Percentiles rank a stretch among this genome's conserved stretches.
Evolutionary conservation across 2,888 invertebrate genomes (phyloP).

Genomic region (Nasonia oneida): DNA sequence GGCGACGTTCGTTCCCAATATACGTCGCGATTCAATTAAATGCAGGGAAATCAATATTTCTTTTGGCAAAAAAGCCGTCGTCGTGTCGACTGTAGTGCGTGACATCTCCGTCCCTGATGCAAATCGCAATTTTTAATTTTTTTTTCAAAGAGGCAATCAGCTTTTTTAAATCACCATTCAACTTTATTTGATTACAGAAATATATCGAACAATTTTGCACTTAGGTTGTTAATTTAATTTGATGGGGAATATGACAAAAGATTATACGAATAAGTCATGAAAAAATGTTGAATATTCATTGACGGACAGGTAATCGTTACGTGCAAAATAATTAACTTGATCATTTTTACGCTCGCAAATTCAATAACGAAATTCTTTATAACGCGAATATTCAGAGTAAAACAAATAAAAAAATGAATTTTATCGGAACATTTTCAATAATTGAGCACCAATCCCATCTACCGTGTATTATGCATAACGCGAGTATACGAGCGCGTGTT

Average conservation of each 20-base stretch:
- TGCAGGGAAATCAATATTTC: constrained; percentile 43
- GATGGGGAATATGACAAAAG: background rate
- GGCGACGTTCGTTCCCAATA: constrained; percentile 9
- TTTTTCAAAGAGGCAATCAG: no score
- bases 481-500: background rate
- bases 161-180: no score
- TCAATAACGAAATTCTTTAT: background rate
- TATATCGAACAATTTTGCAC: background rate
- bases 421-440: background rate
- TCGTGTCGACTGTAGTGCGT: background rate
- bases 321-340: background rate
- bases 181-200: background rate
- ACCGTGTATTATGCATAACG: background rate
- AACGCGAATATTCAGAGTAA: background rate
- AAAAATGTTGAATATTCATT: background rate
- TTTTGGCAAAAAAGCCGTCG: constrained; percentile 12
- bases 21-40: constrained; percentile 29
- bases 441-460: background rate
- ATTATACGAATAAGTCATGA: background rate
- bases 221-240: background rate
- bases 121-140: background rate
- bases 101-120: background rate
- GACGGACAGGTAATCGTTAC: background rate
- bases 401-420: background rate
- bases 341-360: background rate